Evolutionary conservation across 2,113 vertebrate genomes (phyloP), one percentile per base, ranked within the genome.

Genomic region (Alethe diademata): DNA sequence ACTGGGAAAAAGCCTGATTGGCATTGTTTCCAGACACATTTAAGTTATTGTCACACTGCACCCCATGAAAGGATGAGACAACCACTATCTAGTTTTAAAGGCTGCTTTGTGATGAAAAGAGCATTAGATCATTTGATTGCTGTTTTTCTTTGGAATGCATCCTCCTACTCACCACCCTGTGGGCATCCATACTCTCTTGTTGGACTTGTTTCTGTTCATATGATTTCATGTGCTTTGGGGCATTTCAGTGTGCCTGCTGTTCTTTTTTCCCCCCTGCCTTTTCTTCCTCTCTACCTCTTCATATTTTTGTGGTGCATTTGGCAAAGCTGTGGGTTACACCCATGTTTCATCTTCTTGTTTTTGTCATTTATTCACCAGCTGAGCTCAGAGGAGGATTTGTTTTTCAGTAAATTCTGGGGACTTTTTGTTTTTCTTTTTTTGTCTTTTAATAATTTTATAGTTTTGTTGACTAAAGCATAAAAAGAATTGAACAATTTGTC

Each of bases 361-460:
- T 96, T 95, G 93, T 97, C 42, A 94, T 96, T 94, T 97, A 86
- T 96, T 96, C 96, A 90, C 66, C 73, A 92, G 73, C 92, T 93
- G 93, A 96, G 90, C 95, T 96, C 90, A 94, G 90, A 88, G 86
- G 88, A 94, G 76, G 67, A 83, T 96, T 95, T 96, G 85, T 90
- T 96, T 96, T 96, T 90, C 84, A 92, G 69, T 71, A 84, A 95
- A 95, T 95, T 95, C 76, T 95, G 65, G 76, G 95, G 76, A 95
- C 60, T 92, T 95, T 69, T 61, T 95, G 74, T 65, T 90, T 96
- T 92, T 85, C 74, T 43, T 66, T 86, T 96, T 95, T 93, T 95
- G 60, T 93, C 82, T 93, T 95, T 86, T 92, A 95, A 94, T 92
- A 94, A 90, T 95, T 96, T 97, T 96, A 96, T 94, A 80, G 90